Conservation (phyloP, 2,797 vertebrate genomes). For the Perodicticus potto region DNA sequence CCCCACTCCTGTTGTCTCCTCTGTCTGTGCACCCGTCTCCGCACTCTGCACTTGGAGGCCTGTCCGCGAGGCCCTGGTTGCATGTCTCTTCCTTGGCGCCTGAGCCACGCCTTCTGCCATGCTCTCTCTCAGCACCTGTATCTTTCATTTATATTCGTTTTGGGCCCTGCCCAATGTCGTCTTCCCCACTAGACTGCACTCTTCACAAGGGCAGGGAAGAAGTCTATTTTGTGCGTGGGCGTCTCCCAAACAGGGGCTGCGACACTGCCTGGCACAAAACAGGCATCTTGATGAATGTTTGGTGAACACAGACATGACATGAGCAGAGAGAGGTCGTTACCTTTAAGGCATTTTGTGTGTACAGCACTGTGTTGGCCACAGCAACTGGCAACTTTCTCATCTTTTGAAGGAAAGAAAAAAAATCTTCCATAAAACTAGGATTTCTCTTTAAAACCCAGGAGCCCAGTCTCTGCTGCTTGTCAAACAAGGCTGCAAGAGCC, state of each 20-base stretch:
- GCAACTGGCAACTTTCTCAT: slow-evolving; percentile 17
- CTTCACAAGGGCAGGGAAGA: not conserved
- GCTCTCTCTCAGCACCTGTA: not conserved
- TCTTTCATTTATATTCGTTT: not conserved
- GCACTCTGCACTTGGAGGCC: not conserved
- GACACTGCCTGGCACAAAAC: not conserved
- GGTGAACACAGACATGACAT: not conserved
- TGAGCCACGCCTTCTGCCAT: not conserved
- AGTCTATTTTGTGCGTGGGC: not conserved
- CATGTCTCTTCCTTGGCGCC: not conserved
- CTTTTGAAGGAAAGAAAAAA: not conserved
- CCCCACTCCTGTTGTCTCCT: not conserved
- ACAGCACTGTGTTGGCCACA: not conserved
- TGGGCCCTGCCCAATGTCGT: not conserved
- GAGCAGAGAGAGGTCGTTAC: not conserved
- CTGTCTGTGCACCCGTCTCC: not conserved
- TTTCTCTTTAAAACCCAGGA: slow-evolving; percentile 69
- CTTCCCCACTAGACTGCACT: not conserved
- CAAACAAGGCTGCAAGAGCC: slow-evolving; percentile 64
- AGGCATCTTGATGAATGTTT: not conserved
- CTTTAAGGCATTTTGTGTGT: not conserved
- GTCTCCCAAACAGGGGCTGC: not conserved
- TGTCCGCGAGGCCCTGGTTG: not conserved
- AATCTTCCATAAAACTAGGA: not conserved
- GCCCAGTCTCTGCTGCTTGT: slow-evolving; percentile 55